phyloP scores from a whole-genome alignment of 2,797 vertebrate species.

The Dipus sagitta region DNA sequence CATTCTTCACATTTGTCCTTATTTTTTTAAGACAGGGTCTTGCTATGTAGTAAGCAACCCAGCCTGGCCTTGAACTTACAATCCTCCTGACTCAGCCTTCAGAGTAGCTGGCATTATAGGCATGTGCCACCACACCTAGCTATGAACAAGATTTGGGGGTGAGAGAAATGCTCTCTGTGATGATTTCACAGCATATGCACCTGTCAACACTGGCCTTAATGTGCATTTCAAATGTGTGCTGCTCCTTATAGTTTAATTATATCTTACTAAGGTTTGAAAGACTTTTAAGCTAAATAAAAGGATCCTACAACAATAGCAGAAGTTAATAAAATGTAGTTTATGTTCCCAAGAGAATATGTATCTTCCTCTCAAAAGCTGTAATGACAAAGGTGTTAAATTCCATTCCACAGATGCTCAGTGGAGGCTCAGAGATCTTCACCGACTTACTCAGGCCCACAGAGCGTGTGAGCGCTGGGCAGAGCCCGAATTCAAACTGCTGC shows the following conservation, averaged over 20 bases:
- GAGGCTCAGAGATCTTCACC: neutral
- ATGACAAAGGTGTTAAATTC: neutral
- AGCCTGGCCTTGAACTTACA: no score
- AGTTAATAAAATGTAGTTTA: neutral
- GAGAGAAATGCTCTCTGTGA: neutral
- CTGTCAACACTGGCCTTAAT: neutral
- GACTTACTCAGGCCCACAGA: neutral
- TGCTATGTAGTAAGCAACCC: no score
- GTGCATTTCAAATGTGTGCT: neutral
- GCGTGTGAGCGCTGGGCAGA: neutral
- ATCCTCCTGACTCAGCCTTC: no score
- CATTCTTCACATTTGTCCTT: no score
- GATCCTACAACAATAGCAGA: neutral
- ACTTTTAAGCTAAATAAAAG: neutral
- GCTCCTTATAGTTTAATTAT: constrained; percentile 4
- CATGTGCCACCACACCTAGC: no score
- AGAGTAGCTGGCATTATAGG: no score
- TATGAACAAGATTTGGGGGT: no score
- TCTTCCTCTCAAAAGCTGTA: neutral
- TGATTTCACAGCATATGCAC: neutral
- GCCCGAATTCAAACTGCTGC: neutral
- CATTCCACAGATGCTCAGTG: neutral
- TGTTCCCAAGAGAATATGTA: neutral
- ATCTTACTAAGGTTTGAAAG: neutral
- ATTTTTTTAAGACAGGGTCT: no score